phyloP scores from a whole-genome alignment of 1,140 invertebrate genomes.

The Venustaconcha ellipsiformis region DNA sequence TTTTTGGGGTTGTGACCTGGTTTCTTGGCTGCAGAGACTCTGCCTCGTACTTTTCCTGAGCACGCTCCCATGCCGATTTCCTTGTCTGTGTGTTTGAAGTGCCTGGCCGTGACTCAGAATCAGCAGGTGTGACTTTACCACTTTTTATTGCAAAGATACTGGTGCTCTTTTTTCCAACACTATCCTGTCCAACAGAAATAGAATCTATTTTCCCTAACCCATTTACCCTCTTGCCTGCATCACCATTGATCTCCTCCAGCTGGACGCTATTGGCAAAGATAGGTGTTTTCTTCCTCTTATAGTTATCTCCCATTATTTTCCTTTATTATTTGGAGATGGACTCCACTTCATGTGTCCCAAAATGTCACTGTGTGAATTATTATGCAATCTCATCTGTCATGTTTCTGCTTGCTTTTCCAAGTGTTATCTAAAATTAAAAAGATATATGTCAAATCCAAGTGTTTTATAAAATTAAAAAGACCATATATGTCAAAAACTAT shows the following conservation, averaged over 20 bases:
- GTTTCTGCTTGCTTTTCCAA: no score
- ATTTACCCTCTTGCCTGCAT: neutral
- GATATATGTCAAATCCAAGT: no score
- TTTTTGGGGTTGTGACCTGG: conserved; percentile 29
- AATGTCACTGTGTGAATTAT: no score
- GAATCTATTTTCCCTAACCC: conserved; percentile 9
- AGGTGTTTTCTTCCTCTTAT: neutral
- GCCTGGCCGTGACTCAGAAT: conserved; percentile 3
- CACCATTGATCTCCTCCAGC: neutral
- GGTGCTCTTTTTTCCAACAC: neutral
- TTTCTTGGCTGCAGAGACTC: conserved; percentile 21
- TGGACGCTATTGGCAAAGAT: neutral
- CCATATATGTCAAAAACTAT: no score
- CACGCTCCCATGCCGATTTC: conserved; percentile 61
- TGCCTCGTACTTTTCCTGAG: conserved; percentile 49
- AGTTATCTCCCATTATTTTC: neutral
- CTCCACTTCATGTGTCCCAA: no score
- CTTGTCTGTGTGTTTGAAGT: conserved; percentile 28
- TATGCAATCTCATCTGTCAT: no score
- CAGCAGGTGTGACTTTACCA: conserved; percentile 39
- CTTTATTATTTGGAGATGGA: neutral
- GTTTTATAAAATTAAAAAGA: no score
- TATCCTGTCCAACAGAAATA: conserved; percentile 21
- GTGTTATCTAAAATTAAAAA: no score
- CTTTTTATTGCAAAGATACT: conserved; percentile 16